Percentiles rank a stretch among this genome's conserved stretches.
Conservation (phyloP, 1,140 invertebrate genomes). For the Drosophila tani region DNA sequence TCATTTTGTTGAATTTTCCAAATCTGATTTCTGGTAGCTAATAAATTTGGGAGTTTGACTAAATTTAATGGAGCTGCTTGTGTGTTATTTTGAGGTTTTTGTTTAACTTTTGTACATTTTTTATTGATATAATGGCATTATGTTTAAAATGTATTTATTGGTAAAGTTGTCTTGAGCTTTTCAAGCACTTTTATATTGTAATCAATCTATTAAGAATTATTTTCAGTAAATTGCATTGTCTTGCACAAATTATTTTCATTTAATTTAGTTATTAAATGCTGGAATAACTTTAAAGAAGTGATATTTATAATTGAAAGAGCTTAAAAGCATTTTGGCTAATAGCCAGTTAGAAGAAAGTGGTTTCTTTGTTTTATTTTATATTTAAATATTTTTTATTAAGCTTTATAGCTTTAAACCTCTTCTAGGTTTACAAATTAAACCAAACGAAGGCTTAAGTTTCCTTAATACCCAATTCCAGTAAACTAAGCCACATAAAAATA, state of each 20-base stretch:
- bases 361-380: background rate
- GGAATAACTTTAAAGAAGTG: too few species aligned
- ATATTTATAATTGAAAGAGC: background rate
- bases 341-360: background rate
- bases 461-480: too few species aligned
- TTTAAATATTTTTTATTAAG: background rate
- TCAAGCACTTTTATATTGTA: background rate
- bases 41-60: conserved; percentile 28
- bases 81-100: conserved; percentile 14
- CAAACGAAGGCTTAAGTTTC: too few species aligned
- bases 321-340: background rate
- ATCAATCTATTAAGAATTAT: background rate
- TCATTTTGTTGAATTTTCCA: conserved; percentile 42
- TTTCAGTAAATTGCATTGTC: background rate
- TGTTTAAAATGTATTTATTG: background rate
- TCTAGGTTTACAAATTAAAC: too few species aligned
- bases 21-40: conserved; percentile 49
- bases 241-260: too few species aligned
- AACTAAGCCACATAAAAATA: background rate
- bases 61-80: conserved; percentile 25
- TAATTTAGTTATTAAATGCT: background rate
- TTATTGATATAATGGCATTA: background rate
- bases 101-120: background rate
- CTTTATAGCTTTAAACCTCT: too few species aligned
- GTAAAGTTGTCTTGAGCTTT: background rate